A percentile compares a stretch with the other conserved stretches of the same genome.
phyloP scores from a whole-genome alignment of 2,888 invertebrate genomes.

The Cerastoderma edule region DNA sequence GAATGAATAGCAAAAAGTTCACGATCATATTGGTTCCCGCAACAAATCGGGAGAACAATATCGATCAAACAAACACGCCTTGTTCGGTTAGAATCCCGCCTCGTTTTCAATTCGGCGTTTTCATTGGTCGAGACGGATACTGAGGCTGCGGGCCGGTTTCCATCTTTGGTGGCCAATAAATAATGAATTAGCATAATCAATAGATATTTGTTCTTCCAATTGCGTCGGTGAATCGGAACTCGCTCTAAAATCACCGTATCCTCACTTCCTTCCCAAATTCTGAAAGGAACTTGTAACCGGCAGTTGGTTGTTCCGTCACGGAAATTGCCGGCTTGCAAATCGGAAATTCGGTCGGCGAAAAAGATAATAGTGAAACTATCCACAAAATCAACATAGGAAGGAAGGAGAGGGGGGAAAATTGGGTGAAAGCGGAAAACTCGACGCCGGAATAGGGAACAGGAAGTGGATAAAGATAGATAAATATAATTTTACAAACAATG shows the following conservation, averaged over 20 bases:
- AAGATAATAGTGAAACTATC: slow-evolving; percentile 73
- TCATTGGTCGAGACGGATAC: slow-evolving; percentile 49
- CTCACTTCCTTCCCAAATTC: slow-evolving; percentile 75
- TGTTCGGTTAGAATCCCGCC: slow-evolving; percentile 32
- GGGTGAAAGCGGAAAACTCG: slow-evolving; percentile 56
- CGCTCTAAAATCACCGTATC: slow-evolving; percentile 76
- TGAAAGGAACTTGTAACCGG: slow-evolving; percentile 72
- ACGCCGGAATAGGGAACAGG: slow-evolving; percentile 41
- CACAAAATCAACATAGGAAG: slow-evolving; percentile 58
- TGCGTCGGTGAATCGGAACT: slow-evolving; percentile 75
- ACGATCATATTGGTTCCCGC: slow-evolving; percentile 12
- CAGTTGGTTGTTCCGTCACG: slow-evolving; percentile 72
- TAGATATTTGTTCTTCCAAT: slow-evolving; percentile 74
- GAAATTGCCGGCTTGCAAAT: slow-evolving; percentile 75
- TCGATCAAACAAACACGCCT: slow-evolving; percentile 23
- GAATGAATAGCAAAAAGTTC: neutral
- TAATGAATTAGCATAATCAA: slow-evolving; percentile 71
- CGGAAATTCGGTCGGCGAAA: slow-evolving; percentile 70
- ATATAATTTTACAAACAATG: slow-evolving; percentile 67
- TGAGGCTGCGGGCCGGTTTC: slow-evolving; percentile 33
- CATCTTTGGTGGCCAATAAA: slow-evolving; percentile 20
- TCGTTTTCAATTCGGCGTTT: slow-evolving; percentile 24
- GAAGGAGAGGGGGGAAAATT: slow-evolving; percentile 46
- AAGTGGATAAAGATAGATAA: slow-evolving; percentile 51
- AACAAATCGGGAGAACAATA: neutral